Percentiles rank a stretch among this genome's conserved stretches.
Evolutionary conservation across 2,113 vertebrate genomes (phyloP).

Genomic region (Poecilia latipinna): DNA sequence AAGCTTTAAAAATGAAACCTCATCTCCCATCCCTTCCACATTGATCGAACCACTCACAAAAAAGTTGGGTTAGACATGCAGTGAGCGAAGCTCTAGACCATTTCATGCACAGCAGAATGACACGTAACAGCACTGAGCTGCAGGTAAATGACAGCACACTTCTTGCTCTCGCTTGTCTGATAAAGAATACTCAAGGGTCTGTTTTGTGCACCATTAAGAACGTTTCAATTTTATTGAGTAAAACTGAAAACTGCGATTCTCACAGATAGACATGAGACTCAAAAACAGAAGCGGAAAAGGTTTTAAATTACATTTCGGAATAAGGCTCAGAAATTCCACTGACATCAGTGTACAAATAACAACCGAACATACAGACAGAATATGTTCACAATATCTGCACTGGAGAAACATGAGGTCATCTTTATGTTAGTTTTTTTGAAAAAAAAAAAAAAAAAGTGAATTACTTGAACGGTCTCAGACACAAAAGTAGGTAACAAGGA

Average conservation of each 20-base stretch:
- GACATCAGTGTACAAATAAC: slow-evolving; percentile 52
- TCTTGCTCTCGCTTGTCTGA: slow-evolving; percentile 25
- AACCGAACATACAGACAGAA: slow-evolving; percentile 44
- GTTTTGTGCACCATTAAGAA: slow-evolving; percentile 63
- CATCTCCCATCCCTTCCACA: slow-evolving; percentile 17
- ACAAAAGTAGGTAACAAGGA: slow-evolving; percentile 52
- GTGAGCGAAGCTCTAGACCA: slow-evolving; percentile 44
- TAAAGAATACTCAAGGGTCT: slow-evolving; percentile 74
- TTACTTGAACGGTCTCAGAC: slow-evolving; percentile 34
- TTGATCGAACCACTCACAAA: slow-evolving; percentile 38
- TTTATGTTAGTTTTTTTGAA: slow-evolving; percentile 39
- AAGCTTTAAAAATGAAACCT: slow-evolving; percentile 47
- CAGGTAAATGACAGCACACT: slow-evolving; percentile 21
- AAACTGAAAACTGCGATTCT: slow-evolving; percentile 46
- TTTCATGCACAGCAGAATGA: slow-evolving; percentile 51
- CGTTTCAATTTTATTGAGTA: slow-evolving; percentile 70
- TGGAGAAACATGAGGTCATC: slow-evolving; percentile 48
- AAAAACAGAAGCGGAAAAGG: slow-evolving; percentile 44
- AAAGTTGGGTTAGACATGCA: slow-evolving; percentile 63
- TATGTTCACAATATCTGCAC: slow-evolving; percentile 49
- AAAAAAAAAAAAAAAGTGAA: slow-evolving; percentile 53
- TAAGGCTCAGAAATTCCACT: slow-evolving; percentile 38
- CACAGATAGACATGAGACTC: slow-evolving; percentile 54
- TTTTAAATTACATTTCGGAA: slow-evolving; percentile 49
- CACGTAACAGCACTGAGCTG: slow-evolving; percentile 16